These are phyloP conservation scores for Galerucella calmariensis DNA, from an alignment of 2,888 invertebrate species.

Conservation along the genomic window DNA sequence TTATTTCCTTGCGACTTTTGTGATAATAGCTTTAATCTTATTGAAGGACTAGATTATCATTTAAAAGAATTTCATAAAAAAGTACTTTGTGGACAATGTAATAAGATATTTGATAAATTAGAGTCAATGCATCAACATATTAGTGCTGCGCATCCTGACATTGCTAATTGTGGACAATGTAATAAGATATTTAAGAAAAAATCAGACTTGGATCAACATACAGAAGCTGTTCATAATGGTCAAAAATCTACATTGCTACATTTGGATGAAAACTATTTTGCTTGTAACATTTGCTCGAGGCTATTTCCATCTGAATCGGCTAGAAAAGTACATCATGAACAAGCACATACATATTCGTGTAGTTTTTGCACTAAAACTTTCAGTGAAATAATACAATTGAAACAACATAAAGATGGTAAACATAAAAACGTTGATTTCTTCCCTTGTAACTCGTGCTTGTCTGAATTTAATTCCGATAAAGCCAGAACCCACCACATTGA, in stretches of 20 bases:
- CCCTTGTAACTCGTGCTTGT: constrained; percentile 5
- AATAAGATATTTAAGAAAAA: constrained; percentile 7
- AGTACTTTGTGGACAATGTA: neutral
- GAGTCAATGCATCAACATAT: neutral
- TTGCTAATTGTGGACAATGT: neutral
- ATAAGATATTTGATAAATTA: neutral
- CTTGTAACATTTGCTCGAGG: neutral
- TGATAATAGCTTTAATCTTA: neutral
- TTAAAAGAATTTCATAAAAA: neutral
- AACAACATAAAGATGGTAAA: constrained; percentile 11
- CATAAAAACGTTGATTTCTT: constrained; percentile 21
- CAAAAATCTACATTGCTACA: neutral
- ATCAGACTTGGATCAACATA: neutral
- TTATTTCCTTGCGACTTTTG: neutral
- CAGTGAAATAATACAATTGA: neutral
- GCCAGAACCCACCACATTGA: neutral
- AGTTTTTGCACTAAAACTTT: constrained; percentile 5
- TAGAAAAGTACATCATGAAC: neutral
- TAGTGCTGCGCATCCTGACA: neutral
- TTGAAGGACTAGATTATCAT: neutral
- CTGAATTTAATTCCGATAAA: constrained; percentile 1
- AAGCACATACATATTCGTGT: neutral
- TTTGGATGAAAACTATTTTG: neutral
- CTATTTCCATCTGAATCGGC: neutral
- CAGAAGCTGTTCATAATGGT: neutral